Percentiles rank a stretch among this genome's conserved stretches.
Conservation (phyloP, 1,140 invertebrate genomes). For the Meloidogyne hapla region DNA sequence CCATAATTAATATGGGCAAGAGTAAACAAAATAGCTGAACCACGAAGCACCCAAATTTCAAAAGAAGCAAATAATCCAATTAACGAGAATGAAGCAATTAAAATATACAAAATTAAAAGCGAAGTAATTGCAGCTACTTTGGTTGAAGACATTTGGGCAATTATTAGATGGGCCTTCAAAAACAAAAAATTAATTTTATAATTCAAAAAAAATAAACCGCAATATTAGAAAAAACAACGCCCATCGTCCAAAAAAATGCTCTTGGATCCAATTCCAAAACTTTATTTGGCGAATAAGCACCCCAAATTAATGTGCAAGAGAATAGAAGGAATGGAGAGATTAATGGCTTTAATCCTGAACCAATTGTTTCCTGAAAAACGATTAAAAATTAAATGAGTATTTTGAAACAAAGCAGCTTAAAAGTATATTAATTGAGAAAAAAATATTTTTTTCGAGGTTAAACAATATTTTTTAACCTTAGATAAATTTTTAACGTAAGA, state of each 20-base stretch:
- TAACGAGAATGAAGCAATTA: constrained; percentile 23
- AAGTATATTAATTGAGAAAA: too few species aligned
- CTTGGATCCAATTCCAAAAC: constrained; percentile 66
- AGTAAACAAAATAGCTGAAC: constrained; percentile 63
- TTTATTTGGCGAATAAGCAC: constrained; percentile 63
- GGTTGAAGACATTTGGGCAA: constrained; percentile 68
- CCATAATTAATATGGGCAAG: constrained; percentile 67
- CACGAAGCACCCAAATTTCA: constrained; percentile 65
- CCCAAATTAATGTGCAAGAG: constrained; percentile 65
- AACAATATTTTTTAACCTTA: too few species aligned
- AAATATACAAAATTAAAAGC: constrained; percentile 48
- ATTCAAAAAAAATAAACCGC: constrained; percentile 62
- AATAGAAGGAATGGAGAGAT: constrained; percentile 65
- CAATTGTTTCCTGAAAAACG: neutral
- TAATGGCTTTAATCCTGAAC: constrained; percentile 57
- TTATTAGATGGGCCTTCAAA: constrained; percentile 67
- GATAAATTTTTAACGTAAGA: too few species aligned
- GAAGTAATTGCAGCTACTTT: constrained; percentile 63
- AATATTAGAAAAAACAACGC: constrained; percentile 68
- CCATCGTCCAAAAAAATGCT: constrained; percentile 66
- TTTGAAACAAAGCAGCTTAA: neutral
- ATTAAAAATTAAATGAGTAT: too few species aligned
- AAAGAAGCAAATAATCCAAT: constrained; percentile 44
- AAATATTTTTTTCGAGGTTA: too few species aligned
- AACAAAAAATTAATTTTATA: constrained; percentile 14